These are phyloP conservation scores for Phrynosoma platyrhinos DNA, from an alignment of 2,113 vertebrate genomes.

Conservation along the genomic window DNA sequence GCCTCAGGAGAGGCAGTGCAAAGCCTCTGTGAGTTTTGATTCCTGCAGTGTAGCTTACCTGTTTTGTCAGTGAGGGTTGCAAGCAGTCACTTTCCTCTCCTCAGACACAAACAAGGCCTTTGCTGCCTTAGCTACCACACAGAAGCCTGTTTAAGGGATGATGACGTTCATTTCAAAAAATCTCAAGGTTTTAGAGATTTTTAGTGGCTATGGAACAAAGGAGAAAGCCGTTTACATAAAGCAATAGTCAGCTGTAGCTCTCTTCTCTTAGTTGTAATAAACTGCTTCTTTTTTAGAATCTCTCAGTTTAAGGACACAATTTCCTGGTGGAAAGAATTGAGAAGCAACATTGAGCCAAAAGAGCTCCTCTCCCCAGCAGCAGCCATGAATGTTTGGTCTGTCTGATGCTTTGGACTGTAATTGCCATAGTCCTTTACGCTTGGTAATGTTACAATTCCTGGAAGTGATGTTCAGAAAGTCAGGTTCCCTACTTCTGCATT, in stretches of 20 bases:
- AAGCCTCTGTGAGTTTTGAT: background rate
- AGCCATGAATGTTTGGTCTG: too few relatives aligned
- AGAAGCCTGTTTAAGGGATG: background rate
- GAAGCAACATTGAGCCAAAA: background rate
- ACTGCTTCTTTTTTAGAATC: background rate
- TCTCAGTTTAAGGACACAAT: background rate
- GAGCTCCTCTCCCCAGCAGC: background rate
- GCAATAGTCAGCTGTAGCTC: background rate
- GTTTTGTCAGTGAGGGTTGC: background rate
- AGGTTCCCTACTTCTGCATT: too few relatives aligned
- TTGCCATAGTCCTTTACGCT: too few relatives aligned
- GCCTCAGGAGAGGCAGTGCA: background rate
- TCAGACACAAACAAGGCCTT: background rate
- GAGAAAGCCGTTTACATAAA: background rate
- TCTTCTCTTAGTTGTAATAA: background rate
- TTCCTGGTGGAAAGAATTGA: background rate
- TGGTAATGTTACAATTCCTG: too few relatives aligned
- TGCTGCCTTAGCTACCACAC: background rate
- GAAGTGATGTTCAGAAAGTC: too few relatives aligned
- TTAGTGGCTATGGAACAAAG: background rate
- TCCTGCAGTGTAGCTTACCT: background rate
- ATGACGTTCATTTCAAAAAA: background rate
- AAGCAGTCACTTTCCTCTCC: background rate
- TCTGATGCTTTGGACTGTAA: too few relatives aligned
- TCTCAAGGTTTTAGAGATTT: background rate